Percentiles rank a stretch among this genome's conserved stretches.
Evolutionary conservation across 2,888 invertebrate genomes (phyloP).

Genomic region (Heterodera filipjevi): DNA sequence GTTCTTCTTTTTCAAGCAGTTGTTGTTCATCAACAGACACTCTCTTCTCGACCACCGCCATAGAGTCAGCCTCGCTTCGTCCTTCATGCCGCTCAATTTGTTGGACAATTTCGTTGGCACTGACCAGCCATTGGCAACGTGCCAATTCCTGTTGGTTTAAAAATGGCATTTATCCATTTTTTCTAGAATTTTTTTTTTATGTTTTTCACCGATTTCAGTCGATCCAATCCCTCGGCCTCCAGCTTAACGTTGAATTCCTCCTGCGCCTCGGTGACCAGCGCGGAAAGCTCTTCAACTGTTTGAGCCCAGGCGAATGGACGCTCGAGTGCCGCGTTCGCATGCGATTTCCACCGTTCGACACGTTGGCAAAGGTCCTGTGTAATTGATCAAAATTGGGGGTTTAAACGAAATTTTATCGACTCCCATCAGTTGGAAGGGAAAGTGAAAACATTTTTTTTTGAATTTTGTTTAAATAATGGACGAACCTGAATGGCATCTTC

Average conservation of each 20-base stretch:
- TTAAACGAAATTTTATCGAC: too few species aligned
- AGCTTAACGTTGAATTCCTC: constrained; percentile 35
- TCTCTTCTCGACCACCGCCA: not conserved
- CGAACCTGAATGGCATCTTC: constrained; percentile 28
- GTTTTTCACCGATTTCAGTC: constrained; percentile 9
- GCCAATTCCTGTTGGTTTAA: constrained; percentile 28
- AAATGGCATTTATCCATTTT: not conserved
- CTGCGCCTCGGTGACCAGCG: constrained; percentile 32
- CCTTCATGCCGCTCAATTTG: constrained; percentile 21
- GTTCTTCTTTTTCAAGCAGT: not conserved
- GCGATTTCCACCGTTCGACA: constrained; percentile 30
- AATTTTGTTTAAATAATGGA: too few species aligned
- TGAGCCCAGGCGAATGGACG: constrained; percentile 12
- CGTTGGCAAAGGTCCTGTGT: constrained; percentile 32
- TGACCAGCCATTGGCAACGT: constrained; percentile 36
- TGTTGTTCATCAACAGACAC: not conserved
- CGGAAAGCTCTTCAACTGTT: constrained; percentile 29
- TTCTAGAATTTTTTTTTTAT: not conserved
- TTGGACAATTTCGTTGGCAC: constrained; percentile 20
- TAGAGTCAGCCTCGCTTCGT: not conserved
- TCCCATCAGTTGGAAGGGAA: too few species aligned
- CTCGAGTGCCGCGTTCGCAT: constrained; percentile 1
- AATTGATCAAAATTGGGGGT: not conserved
- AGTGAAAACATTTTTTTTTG: too few species aligned
- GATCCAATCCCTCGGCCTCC: constrained; percentile 15